phyloP scores from a whole-genome alignment of 2,888 invertebrate genomes.

The Tridacna gigas region DNA sequence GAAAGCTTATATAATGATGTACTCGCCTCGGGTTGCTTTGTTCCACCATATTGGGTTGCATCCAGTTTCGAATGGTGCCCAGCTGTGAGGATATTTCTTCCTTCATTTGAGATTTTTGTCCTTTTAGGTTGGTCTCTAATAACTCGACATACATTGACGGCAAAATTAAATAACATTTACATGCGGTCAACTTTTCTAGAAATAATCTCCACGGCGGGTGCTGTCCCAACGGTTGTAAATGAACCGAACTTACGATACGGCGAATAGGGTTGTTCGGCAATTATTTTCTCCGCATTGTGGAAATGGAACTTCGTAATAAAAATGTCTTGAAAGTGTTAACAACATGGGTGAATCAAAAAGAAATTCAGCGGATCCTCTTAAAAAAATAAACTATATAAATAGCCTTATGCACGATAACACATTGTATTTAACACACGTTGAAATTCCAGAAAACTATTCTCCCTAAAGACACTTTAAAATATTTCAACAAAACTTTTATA shows the following conservation, averaged over 20 bases:
- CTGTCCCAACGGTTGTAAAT: too few relatives aligned
- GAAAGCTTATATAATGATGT: neutral
- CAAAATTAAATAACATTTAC: neutral
- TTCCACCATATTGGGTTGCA: conserved; percentile 83
- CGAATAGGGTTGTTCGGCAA: too few relatives aligned
- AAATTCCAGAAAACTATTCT: conserved; percentile 27
- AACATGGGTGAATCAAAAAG: neutral
- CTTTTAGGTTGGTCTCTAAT: conserved; percentile 13
- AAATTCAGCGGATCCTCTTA: neutral
- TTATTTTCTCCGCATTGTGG: conserved; percentile 11
- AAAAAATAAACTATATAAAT: neutral
- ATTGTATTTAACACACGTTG: conserved; percentile 4
- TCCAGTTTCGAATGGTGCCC: conserved; percentile 83
- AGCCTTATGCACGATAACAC: conserved; percentile 9
- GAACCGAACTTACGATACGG: too few relatives aligned
- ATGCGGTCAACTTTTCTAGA: neutral
- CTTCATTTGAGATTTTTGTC: conserved; percentile 71
- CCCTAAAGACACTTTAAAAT: conserved; percentile 65
- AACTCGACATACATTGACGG: conserved; percentile 21
- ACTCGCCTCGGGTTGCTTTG: conserved; percentile 75
- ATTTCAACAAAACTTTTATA: conserved; percentile 65
- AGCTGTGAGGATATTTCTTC: conserved; percentile 78
- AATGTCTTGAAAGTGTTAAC: conserved; percentile 38
- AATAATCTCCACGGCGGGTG: too few relatives aligned
- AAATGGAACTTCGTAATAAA: conserved; percentile 61